These are phyloP conservation scores for Manduca sexta DNA, from an alignment of 1,140 invertebrate genomes.

Conservation along the genomic window DNA sequence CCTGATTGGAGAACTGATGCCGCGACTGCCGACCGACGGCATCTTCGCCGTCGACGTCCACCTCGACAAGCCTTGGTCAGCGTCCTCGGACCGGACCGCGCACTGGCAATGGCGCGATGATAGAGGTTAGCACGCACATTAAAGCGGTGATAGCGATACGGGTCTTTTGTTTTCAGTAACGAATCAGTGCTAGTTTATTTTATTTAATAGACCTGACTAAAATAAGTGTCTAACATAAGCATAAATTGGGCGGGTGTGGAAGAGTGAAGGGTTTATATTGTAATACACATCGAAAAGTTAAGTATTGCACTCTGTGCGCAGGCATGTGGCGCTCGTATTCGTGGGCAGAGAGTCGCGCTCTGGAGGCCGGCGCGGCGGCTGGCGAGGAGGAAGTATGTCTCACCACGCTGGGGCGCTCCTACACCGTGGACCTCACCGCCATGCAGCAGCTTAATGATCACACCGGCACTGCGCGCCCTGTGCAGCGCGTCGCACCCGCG, in stretches of 20 bases:
- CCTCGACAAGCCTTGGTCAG: constrained; percentile 82
- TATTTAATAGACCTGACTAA: too few relatives aligned
- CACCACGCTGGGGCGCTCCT: constrained; percentile 91
- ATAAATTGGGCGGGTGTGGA: too few relatives aligned
- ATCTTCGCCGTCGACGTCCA: constrained; percentile 94
- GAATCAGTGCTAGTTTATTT: too few relatives aligned
- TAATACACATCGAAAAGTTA: not conserved
- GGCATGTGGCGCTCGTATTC: constrained; percentile 79
- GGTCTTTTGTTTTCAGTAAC: too few relatives aligned
- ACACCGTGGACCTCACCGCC: constrained; percentile 96
- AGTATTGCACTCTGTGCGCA: constrained; percentile 7
- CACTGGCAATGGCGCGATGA: constrained; percentile 98
- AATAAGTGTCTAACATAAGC: too few relatives aligned
- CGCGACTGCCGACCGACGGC: constrained; percentile 92
- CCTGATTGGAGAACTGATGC: constrained; percentile 96
- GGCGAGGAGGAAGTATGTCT: constrained; percentile 96
- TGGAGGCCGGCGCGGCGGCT: constrained; percentile 91
- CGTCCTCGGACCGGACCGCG: constrained; percentile 86
- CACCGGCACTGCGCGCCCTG: constrained; percentile 92
- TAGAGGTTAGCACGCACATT: constrained; percentile 77
- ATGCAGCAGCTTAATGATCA: constrained; percentile 99
- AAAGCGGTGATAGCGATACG: too few relatives aligned
- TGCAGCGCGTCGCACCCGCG: constrained; percentile 79
- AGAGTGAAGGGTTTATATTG: too few relatives aligned
- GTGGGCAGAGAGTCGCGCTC: constrained; percentile 78